phyloP scores from a whole-genome alignment of 2,888 invertebrate genomes.

The Eupithecia abbreviata region DNA sequence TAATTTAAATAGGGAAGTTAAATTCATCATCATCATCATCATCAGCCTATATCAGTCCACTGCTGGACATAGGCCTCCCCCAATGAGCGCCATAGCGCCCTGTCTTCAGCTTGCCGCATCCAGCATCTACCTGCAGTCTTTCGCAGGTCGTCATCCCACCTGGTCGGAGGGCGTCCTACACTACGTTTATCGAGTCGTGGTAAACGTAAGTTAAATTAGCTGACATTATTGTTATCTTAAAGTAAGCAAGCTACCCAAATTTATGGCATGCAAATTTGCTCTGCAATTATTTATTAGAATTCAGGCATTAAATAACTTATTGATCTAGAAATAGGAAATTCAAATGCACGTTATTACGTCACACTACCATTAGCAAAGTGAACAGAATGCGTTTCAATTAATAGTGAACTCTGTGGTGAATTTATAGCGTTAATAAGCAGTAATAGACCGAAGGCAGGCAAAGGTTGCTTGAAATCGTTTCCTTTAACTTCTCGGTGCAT shows the following conservation, averaged over 20 bases:
- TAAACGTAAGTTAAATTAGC: background rate
- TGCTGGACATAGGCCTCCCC: too few species aligned
- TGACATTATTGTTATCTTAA: background rate
- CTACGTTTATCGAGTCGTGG: too few species aligned
- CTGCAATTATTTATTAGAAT: background rate
- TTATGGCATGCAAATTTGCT: background rate
- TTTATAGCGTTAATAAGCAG: slow-evolving; percentile 54
- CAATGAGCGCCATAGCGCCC: too few species aligned
- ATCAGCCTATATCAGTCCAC: too few species aligned
- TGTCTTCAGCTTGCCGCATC: too few species aligned
- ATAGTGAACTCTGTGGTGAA: slow-evolving; percentile 53
- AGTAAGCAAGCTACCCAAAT: background rate
- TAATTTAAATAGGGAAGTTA: background rate
- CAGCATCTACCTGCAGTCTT: too few species aligned
- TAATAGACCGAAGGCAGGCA: slow-evolving; percentile 29
- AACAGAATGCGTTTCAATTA: slow-evolving; percentile 66
- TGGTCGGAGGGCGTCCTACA: too few species aligned
- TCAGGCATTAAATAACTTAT: background rate
- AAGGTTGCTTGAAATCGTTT: background rate
- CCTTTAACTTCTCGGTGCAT: background rate
- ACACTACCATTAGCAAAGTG: slow-evolving; percentile 58
- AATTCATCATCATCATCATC: too few species aligned
- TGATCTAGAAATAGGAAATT: slow-evolving; percentile 28
- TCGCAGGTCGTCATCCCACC: too few species aligned
- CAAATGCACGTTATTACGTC: slow-evolving; percentile 48